Conservation (phyloP, 2,888 invertebrate genomes). For the Pollenia labialis region DNA sequence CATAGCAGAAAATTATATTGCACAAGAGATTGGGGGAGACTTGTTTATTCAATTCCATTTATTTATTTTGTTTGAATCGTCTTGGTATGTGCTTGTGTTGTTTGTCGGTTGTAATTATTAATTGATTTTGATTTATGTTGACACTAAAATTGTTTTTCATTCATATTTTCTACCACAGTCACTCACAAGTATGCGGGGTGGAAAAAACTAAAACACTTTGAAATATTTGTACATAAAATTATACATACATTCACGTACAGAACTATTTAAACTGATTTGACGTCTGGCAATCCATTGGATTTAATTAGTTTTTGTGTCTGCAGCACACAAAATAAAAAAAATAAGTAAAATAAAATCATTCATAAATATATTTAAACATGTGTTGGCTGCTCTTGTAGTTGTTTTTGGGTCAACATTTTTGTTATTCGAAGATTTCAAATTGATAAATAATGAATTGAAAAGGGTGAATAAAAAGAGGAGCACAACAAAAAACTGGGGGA, state of each 20-base stretch:
- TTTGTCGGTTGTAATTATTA: constrained; percentile 57
- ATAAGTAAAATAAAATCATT: constrained; percentile 29
- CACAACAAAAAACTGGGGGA: neutral
- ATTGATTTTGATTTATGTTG: constrained; percentile 73
- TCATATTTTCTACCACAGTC: constrained; percentile 9
- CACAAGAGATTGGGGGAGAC: neutral
- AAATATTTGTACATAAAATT: neutral
- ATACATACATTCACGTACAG: neutral
- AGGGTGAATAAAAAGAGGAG: no score
- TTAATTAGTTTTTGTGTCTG: constrained; percentile 70
- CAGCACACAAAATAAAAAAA: neutral
- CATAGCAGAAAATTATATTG: neutral
- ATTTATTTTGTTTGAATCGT: constrained; percentile 22
- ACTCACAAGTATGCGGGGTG: neutral
- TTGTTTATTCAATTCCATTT: neutral
- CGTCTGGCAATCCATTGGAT: constrained; percentile 66
- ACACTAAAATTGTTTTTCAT: constrained; percentile 62
- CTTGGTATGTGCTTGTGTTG: constrained; percentile 15
- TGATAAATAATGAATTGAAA: constrained; percentile 45
- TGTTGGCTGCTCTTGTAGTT: constrained; percentile 7
- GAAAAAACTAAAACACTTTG: neutral
- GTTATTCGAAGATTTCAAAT: constrained; percentile 37
- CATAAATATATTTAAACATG: constrained; percentile 5
- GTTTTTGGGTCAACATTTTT: constrained; percentile 41
- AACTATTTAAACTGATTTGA: constrained; percentile 26